Conservation (phyloP, 1,140 invertebrate species). For the Macrocentrus cingulum region DNA sequence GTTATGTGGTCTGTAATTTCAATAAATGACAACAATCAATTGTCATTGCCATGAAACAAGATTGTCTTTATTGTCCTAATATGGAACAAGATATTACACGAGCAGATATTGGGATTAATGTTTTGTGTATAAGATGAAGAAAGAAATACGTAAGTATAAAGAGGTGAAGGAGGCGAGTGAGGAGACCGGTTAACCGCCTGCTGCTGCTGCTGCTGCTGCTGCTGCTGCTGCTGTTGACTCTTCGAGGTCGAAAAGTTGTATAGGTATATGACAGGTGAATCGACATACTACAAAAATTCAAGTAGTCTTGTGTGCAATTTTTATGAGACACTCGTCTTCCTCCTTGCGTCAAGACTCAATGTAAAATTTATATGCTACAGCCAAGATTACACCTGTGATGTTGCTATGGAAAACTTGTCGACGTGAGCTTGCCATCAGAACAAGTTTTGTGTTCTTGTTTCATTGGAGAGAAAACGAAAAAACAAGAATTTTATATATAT, state of each 20-base stretch:
- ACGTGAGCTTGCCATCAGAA: background rate
- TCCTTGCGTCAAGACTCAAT: background rate
- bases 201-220: no score
- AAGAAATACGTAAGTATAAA: background rate
- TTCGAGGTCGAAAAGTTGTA: background rate
- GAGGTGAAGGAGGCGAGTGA: background rate
- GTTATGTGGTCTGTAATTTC: no score
- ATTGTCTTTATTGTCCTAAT: background rate
- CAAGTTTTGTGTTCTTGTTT: background rate
- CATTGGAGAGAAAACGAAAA: background rate
- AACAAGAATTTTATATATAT: no score
- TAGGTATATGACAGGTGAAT: constrained; percentile 7
- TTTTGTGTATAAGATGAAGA: background rate
- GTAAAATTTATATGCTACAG: background rate
- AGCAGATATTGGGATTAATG: background rate
- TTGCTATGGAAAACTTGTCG: background rate
- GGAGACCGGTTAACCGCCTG: background rate
- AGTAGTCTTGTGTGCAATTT: background rate
- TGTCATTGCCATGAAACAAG: background rate
- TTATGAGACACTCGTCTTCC: background rate
- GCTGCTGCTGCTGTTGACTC: no score
- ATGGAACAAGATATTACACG: constrained; percentile 1
- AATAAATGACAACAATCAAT: no score
- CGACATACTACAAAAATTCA: background rate
- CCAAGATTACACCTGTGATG: background rate